Conservation (phyloP, 37 sponge, comb jelly and placozoan genomes). For the Bolinopsis microptera region DNA sequence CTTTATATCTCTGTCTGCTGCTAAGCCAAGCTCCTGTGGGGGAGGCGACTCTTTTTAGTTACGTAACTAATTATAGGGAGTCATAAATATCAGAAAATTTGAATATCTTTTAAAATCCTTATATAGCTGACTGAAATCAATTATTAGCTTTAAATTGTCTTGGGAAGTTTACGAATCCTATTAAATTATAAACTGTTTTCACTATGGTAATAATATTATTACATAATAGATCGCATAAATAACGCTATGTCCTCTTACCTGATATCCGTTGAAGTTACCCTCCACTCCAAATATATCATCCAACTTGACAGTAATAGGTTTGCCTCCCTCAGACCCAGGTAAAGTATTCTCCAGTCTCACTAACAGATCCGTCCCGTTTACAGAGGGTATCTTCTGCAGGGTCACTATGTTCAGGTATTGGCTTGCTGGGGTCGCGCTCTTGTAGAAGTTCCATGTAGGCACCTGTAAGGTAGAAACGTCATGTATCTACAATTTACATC, state of each 20-base stretch:
- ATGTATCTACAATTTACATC: background rate
- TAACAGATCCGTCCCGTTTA: background rate
- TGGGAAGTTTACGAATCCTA: too few species aligned
- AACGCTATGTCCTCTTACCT: too few species aligned
- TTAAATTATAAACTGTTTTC: too few species aligned
- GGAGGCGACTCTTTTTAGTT: background rate
- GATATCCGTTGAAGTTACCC: background rate
- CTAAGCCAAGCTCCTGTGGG: constrained; percentile 44
- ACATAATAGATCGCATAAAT: too few species aligned
- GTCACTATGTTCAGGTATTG: constrained; percentile 43
- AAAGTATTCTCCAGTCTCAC: constrained; percentile 61
- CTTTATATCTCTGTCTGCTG: constrained; percentile 28
- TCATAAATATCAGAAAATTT: background rate
- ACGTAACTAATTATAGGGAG: background rate
- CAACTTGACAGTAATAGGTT: background rate
- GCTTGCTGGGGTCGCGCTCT: background rate
- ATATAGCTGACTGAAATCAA: too few species aligned
- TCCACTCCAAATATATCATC: background rate
- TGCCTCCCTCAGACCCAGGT: background rate
- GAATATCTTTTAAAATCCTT: too few species aligned
- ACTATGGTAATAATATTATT: too few species aligned
- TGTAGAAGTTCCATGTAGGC: background rate
- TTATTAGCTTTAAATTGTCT: too few species aligned
- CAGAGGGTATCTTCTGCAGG: background rate
- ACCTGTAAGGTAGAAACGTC: too few species aligned